Evolutionary conservation across 2,113 vertebrate species (phyloP).

Genomic region (Chiloscyllium plagiosum): DNA sequence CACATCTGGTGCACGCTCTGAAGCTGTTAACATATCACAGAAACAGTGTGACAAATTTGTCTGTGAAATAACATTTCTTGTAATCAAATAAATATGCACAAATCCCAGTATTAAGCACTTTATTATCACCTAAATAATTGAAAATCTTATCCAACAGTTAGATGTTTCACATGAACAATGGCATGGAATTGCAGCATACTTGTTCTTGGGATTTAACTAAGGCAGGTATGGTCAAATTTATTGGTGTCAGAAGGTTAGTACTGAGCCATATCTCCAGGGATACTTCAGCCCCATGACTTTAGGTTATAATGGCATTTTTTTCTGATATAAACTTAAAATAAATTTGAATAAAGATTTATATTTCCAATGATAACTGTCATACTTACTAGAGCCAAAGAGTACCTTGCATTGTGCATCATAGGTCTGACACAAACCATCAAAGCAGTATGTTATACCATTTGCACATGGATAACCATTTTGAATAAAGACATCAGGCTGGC

Average conservation of each 20-base stretch:
- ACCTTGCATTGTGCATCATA: constrained; percentile 68
- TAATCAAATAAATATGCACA: neutral
- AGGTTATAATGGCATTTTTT: neutral
- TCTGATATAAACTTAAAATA: neutral
- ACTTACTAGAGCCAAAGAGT: constrained; percentile 66
- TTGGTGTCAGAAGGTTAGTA: neutral
- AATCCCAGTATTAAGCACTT: neutral
- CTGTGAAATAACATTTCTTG: too few relatives aligned
- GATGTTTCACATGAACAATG: neutral
- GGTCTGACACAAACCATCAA: constrained; percentile 72
- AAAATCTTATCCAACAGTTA: neutral
- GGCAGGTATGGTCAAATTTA: neutral
- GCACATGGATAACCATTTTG: constrained; percentile 70
- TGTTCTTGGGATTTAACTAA: neutral
- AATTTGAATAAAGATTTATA: neutral
- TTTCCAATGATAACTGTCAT: neutral
- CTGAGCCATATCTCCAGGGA: neutral
- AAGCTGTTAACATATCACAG: constrained; percentile 1
- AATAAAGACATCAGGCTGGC: constrained; percentile 65
- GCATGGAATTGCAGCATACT: neutral
- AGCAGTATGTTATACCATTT: constrained; percentile 64
- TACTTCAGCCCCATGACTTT: neutral
- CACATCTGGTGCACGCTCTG: constrained; percentile 52
- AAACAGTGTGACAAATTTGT: neutral
- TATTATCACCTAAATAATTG: neutral